Evolutionary conservation across 2,113 vertebrate genomes (phyloP), one percentile per base, ranked within the genome.

Genomic region (Siniperca knerii): DNA sequence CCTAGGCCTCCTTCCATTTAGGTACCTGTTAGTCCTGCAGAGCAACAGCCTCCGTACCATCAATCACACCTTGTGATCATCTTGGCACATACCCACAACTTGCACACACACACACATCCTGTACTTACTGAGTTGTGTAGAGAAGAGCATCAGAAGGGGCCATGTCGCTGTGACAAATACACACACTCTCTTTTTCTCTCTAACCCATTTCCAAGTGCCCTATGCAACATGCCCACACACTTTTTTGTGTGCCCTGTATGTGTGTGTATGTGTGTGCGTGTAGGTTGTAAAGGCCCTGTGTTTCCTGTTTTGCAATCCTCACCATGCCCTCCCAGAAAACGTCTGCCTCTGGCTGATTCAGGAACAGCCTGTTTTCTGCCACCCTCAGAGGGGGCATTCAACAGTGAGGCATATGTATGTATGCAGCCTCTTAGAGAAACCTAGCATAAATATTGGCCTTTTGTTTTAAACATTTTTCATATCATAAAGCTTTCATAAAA

Each of bases 231-330:
- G 75, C 75, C 75, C 68, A 69, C 79, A 79, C 67, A 48, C 50
- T 77, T 87, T 81, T 70, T 85, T 82, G 8, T 50, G 67, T 83
- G 66, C 37, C 54, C 58, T 55, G 71, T 57, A 9, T 48, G 29
- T 73, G n/a, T 80, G 58, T 20, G 54, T 60, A 75, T 69, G 65
- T 68, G 84, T 48, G 42, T 60, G 79, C 75, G 74, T 71, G 78
- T 66, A 58, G 29, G 29, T 29, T 29, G 29, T 95, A 88, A 89
- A 82, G 86, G 89, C 91, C 85, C 84, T 92, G 91, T 91, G 92
- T 91, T 94, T 95, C 93, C 94, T 94, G 94, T 95, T 94, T 92
- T 90, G 91, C 91, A 95, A 93, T 91, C 89, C 86, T 89, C 77
- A 65, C 68, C 69, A 61, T 85, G 82, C 67, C 87, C 89, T 93